Conservation (phyloP, 1,140 invertebrate species). For the Drosophila funebris region DNA sequence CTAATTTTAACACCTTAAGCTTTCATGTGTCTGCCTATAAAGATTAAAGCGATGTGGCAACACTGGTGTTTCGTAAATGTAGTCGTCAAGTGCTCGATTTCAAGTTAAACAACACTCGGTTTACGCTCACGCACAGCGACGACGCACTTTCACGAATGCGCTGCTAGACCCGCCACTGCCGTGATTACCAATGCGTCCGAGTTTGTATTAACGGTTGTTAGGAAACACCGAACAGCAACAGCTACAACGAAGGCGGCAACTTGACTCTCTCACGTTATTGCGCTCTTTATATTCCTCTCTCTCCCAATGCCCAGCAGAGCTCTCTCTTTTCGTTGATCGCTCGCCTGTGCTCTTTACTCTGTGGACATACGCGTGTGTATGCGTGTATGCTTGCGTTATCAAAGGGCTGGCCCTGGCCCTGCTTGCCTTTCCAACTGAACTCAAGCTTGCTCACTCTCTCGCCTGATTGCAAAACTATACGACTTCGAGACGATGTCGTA, state of each 20-base stretch:
- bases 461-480: constrained; percentile 71
- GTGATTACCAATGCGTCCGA: constrained; percentile 63
- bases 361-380: constrained; percentile 30
- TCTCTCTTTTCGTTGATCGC: constrained; percentile 13
- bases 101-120: not conserved
- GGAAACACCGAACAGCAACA: constrained; percentile 20
- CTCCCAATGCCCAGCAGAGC: not conserved
- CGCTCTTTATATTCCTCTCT: constrained; percentile 12
- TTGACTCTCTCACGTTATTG: constrained; percentile 16
- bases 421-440: constrained; percentile 22
- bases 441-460: constrained; percentile 22
- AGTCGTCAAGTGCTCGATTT: not conserved
- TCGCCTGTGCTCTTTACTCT: constrained; percentile 1
- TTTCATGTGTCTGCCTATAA: not conserved
- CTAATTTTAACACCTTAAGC: constrained; percentile 35
- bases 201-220: constrained; percentile 42
- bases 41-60: constrained; percentile 23
- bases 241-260: constrained; percentile 18
- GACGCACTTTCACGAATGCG: constrained; percentile 50
- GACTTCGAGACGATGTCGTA: constrained; percentile 47
- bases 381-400: constrained; percentile 59
- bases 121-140: constrained; percentile 38
- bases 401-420: constrained; percentile 71
- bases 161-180: constrained; percentile 44
- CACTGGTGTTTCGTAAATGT: constrained; percentile 34